phyloP scores from a whole-genome alignment of 2,797 vertebrate species.

The Vireo griseus region DNA sequence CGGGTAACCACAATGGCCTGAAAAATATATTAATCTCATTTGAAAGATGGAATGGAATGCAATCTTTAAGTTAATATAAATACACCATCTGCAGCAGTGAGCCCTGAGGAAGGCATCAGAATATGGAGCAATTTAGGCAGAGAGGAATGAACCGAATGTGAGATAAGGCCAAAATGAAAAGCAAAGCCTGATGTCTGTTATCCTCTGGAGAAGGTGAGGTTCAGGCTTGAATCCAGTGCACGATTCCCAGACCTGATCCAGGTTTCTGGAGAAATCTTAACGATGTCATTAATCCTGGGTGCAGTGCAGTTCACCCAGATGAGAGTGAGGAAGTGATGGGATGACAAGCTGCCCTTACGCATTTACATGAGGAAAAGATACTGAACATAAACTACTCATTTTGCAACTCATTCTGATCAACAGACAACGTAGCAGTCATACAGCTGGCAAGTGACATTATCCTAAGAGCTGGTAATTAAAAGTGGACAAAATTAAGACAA shows the following conservation, averaged over 20 bases:
- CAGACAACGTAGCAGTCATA: not conserved
- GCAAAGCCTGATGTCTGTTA: not conserved
- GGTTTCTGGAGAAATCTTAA: conserved; percentile 26
- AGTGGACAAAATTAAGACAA: conserved; percentile 61
- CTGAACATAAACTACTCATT: not conserved
- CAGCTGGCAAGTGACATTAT: conserved; percentile 51
- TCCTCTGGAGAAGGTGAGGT: not conserved
- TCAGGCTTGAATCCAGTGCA: not conserved
- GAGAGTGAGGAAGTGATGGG: not conserved
- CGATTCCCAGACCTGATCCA: not conserved
- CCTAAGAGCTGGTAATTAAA: conserved; percentile 37
- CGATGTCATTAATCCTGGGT: not conserved
- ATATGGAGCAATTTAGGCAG: conserved; percentile 31
- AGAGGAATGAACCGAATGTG: not conserved
- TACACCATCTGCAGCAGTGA: conserved; percentile 51
- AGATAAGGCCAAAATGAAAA: conserved; percentile 13
- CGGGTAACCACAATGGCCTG: conserved; percentile 47
- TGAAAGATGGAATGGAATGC: conserved; percentile 61
- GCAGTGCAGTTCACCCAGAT: not conserved
- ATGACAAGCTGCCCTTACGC: not conserved
- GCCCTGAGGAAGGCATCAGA: conserved; percentile 36
- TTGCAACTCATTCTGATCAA: conserved; percentile 6
- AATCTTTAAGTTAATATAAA: conserved; percentile 60
- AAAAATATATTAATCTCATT: conserved; percentile 67
- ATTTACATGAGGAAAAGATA: conserved; percentile 13